A percentile compares a stretch with the other conserved stretches of the same genome.
These are phyloP conservation scores for Enteromius treurensis DNA, from an alignment of 2,797 vertebrate genomes.

Conservation along the genomic window DNA sequence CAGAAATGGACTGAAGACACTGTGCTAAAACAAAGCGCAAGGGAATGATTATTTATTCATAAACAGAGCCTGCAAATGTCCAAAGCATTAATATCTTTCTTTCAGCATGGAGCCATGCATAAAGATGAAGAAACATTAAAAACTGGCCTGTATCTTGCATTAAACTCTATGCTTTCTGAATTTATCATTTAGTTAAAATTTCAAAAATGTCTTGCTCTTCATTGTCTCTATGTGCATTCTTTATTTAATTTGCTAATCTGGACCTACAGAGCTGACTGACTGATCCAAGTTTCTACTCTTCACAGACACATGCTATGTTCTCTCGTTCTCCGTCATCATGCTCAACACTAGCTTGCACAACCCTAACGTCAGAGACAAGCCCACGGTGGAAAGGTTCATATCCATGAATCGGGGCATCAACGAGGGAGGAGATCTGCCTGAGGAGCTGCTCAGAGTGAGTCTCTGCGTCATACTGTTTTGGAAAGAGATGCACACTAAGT, in stretches of 20 bases:
- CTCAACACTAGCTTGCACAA: constrained; percentile 98
- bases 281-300: constrained; percentile 26
- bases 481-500: background rate
- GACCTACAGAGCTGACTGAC: background rate
- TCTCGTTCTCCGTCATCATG: constrained; percentile 98
- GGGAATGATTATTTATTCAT: constrained; percentile 72
- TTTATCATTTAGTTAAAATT: background rate
- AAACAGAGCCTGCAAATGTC: constrained; percentile 61
- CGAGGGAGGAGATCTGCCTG: constrained; percentile 94
- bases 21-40: constrained; percentile 38
- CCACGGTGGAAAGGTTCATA: constrained; percentile 93
- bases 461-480: background rate
- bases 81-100: constrained; percentile 32
- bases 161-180: background rate
- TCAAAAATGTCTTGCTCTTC: too few species aligned
- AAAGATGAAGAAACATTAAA: constrained; percentile 24
- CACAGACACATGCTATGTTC: constrained; percentile 95
- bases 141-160: constrained; percentile 3
- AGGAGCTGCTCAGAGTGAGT: constrained; percentile 92
- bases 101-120: constrained; percentile 36
- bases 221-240: background rate
- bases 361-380: constrained; percentile 95
- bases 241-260: background rate
- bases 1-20: constrained; percentile 3
- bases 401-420: constrained; percentile 98